Base-by-base conservation (phyloP, 1,140 invertebrate genomes). In the Lepidurus arcticus region DNA sequence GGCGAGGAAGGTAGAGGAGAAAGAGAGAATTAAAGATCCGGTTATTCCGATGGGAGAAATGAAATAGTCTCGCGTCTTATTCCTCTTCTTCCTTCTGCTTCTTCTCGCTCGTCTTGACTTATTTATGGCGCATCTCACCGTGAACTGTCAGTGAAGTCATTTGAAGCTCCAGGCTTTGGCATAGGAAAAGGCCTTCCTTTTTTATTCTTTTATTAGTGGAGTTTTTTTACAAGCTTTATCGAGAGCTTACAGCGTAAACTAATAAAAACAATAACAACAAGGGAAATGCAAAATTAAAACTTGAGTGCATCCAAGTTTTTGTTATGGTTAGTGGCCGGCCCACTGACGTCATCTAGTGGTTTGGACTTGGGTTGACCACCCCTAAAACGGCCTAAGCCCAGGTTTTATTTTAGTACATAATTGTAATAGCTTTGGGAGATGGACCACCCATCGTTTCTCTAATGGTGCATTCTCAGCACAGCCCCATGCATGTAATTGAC, bases 71-170 rank as follows among this genome's bases (percentile, higher is more conserved):
- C 53, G 21, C 13, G 53, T 65, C 53, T 47, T 65, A 13, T 65
- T 65, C 47, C 47, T 65, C 47, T n/a, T 65, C 47, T 13, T 65
- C 21, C 6, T 21, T 65, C 53, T n/a, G 16, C 53, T 13, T 21
- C 16, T 65, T n/a, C 53, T 16, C 13, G 16, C 7, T 7, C 53
- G 21, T 65, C 53, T 21, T 65, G 53, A 65, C 53, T 65, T 65
- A 65, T 65, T 65, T 65, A 65, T 65, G 53, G 53, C 21, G 53
- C 53, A 65, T 65, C 53, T 65, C 53, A 65, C 53, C 53, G 53
- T 65, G 53, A 65, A 65, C 53, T 65, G 53, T 13, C 53, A 65
- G 53, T 65, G 53, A 65, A 65, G 53, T 65, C 53, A 65, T 65
- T 65, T 65, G 53, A 9, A 65, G 53, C 53, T 16, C 53, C 16